Evolutionary conservation across 1,140 invertebrate genomes (phyloP).

Genomic region (Cephus cinctus): DNA sequence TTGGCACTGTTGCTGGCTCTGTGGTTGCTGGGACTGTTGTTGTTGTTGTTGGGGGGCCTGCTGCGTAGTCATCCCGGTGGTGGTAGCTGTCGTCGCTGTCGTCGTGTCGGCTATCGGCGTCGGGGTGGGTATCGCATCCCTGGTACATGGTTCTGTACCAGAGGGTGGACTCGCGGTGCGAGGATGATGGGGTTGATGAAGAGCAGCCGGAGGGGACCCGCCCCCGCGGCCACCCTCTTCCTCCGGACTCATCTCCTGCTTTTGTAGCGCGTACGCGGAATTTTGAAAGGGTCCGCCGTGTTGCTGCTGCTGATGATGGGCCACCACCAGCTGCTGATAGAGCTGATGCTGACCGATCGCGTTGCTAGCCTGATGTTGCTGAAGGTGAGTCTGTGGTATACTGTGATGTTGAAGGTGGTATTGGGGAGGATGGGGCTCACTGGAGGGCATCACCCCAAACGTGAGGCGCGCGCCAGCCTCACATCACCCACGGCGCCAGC

Average conservation of each 20-base stretch:
- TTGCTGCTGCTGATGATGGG: slow-evolving; percentile 51
- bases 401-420: slow-evolving; percentile 53
- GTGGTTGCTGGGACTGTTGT: slow-evolving; percentile 28
- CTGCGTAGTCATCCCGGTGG: background rate
- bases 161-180: slow-evolving; percentile 52
- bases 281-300: slow-evolving; percentile 49
- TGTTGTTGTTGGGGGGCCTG: slow-evolving; percentile 14
- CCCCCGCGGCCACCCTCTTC: slow-evolving; percentile 64
- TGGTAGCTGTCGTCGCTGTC: slow-evolving; percentile 40
- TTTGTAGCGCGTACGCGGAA: slow-evolving; percentile 49
- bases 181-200: slow-evolving; percentile 54
- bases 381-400: slow-evolving; percentile 50
- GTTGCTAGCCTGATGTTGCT: slow-evolving; percentile 44
- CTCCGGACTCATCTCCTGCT: slow-evolving; percentile 64
- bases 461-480: slow-evolving; percentile 54
- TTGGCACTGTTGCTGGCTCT: slow-evolving; percentile 39
- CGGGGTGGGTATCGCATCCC: slow-evolving; percentile 52
- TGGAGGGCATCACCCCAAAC: slow-evolving; percentile 56
- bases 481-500: slow-evolving; percentile 51
- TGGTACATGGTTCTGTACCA: slow-evolving; percentile 50
- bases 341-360: slow-evolving; percentile 50
- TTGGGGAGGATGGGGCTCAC: slow-evolving; percentile 54
- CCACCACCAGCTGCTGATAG: slow-evolving; percentile 51
- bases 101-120: slow-evolving; percentile 55
- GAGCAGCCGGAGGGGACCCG: slow-evolving; percentile 61